Evolutionary conservation across 2,797 vertebrate genomes (phyloP).

Genomic region (Clarias laeviceps): DNA sequence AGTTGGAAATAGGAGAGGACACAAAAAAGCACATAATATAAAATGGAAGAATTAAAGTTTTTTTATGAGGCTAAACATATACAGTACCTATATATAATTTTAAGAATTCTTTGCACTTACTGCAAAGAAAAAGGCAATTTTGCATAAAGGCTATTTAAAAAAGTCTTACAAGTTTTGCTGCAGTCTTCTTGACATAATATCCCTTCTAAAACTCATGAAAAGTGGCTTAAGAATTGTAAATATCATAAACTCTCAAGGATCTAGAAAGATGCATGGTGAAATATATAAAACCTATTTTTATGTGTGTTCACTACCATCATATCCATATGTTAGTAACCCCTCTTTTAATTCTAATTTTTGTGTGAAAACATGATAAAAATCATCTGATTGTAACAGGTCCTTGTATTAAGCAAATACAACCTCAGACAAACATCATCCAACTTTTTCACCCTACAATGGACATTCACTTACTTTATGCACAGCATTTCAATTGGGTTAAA

Average conservation of each 20-base stretch:
- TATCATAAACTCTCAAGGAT: not conserved
- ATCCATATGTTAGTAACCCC: no score
- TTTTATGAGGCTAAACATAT: not conserved
- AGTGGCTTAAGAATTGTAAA: not conserved
- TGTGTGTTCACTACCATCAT: not conserved
- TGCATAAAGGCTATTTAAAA: not conserved
- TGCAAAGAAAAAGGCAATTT: not conserved
- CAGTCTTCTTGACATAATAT: not conserved
- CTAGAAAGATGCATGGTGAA: not conserved
- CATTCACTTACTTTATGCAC: no score
- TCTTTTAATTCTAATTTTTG: no score
- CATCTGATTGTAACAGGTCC: no score
- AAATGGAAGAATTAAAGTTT: not conserved
- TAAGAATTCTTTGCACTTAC: not conserved
- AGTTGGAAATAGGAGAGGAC: not conserved
- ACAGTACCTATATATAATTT: not conserved
- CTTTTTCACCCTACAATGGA: no score
- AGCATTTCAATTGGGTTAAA: no score
- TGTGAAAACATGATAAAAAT: no score
- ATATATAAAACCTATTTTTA: not conserved
- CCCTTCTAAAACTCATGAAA: not conserved
- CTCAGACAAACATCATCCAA: no score
- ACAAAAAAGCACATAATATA: not conserved
- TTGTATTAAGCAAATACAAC: no score
- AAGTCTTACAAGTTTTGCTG: not conserved